Conservation (phyloP, 2,888 invertebrate genomes). For the Noctua pronuba region DNA sequence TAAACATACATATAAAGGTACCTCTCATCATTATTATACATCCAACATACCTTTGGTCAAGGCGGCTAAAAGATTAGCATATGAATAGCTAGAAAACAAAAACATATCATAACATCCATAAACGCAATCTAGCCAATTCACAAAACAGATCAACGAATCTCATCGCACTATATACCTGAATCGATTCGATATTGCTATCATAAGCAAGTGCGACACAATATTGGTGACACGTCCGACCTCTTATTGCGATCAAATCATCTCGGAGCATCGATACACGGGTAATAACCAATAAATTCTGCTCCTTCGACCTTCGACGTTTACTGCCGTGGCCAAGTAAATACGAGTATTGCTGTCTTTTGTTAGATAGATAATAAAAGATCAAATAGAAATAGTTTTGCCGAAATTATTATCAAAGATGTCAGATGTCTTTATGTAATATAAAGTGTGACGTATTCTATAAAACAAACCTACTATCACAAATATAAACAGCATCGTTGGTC, state of each 20-base stretch:
- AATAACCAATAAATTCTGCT: constrained; percentile 45
- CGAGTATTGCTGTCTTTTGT: constrained; percentile 23
- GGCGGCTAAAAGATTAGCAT: neutral
- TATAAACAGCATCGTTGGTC: too few relatives aligned
- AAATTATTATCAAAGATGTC: neutral
- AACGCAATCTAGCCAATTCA: constrained; percentile 1
- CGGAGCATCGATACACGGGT: constrained; percentile 40
- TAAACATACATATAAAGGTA: neutral
- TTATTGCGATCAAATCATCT: constrained; percentile 62
- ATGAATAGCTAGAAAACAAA: neutral
- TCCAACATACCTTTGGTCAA: neutral
- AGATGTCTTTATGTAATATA: neutral
- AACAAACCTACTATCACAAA: too few relatives aligned
- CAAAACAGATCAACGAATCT: constrained; percentile 5
- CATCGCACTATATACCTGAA: constrained; percentile 25
- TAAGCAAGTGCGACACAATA: constrained; percentile 45
- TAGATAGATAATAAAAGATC: neutral
- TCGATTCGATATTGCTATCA: constrained; percentile 26
- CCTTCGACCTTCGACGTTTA: constrained; percentile 42
- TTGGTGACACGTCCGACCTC: constrained; percentile 52
- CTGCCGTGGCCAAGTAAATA: constrained; percentile 44
- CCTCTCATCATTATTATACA: neutral
- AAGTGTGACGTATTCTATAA: neutral
- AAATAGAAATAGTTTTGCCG: neutral
- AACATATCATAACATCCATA: neutral